Conservation (phyloP, 2,113 vertebrate species). For the Istiophorus platypterus region DNA sequence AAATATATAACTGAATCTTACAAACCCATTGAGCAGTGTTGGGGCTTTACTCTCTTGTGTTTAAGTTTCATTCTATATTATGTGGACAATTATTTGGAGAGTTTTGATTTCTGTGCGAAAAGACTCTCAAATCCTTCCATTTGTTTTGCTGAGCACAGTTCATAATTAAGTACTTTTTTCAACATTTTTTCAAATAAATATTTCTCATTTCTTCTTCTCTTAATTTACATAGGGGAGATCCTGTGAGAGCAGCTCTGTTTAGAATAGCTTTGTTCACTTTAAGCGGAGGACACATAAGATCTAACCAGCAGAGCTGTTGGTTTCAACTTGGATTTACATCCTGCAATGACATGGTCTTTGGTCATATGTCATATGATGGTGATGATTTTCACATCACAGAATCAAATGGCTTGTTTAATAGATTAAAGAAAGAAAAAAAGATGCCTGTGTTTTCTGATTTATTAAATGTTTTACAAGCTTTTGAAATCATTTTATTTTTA, state of each 20-base stretch:
- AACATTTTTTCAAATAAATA: slow-evolving; percentile 50
- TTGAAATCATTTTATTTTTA: not conserved
- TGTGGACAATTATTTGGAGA: slow-evolving; percentile 40
- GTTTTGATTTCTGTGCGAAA: slow-evolving; percentile 14
- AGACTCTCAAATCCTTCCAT: slow-evolving; percentile 18
- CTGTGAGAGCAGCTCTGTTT: slow-evolving; percentile 6
- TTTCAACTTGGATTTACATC: not conserved
- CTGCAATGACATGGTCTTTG: not conserved
- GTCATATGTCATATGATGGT: not conserved
- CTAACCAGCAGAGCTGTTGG: not conserved
- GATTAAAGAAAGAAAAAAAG: not conserved
- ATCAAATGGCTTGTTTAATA: not conserved
- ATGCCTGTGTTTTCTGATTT: not conserved
- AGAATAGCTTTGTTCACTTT: slow-evolving; percentile 10
- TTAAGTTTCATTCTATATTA: slow-evolving; percentile 10
- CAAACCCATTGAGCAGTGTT: not conserved
- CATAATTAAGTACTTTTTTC: slow-evolving; percentile 50
- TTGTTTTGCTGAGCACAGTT: slow-evolving; percentile 34
- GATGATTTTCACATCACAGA: not conserved
- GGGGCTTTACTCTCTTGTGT: not conserved
- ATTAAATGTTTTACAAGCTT: not conserved
- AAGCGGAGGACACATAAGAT: slow-evolving; percentile 5
- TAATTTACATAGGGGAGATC: slow-evolving; percentile 22
- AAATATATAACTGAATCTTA: slow-evolving; percentile 1
- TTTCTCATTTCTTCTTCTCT: slow-evolving; percentile 48